A percentile compares a stretch with the other conserved stretches of the same genome.
phyloP scores from a whole-genome alignment of 2,888 invertebrate species.

The Pyrgus malvae region DNA sequence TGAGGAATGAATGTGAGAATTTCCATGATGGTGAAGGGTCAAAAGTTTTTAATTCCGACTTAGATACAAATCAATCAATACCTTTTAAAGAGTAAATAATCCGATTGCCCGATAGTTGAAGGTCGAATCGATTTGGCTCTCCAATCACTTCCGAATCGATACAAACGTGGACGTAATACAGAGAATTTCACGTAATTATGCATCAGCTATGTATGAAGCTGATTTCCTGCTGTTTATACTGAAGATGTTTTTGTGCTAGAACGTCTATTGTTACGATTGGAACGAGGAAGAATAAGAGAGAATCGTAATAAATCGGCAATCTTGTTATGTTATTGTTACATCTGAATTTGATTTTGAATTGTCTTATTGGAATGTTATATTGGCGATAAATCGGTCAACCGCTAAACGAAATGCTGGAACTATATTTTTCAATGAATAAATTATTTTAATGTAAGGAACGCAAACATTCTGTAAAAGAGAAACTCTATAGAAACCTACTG shows the following conservation, averaged over 20 bases:
- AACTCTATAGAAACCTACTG: no score
- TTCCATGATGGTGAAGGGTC: no score
- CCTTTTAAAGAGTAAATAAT: neutral
- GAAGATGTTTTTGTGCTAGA: slow-evolving; percentile 11
- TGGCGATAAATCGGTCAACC: no score
- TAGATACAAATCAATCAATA: no score
- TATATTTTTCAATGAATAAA: no score
- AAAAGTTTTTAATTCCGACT: no score
- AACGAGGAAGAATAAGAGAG: neutral
- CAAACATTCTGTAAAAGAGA: no score
- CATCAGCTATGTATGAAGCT: slow-evolving; percentile 6
- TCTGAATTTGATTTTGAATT: neutral
- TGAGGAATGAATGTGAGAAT: no score
- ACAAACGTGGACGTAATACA: neutral
- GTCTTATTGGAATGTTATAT: neutral
- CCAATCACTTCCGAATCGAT: slow-evolving; percentile 7
- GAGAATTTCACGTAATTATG: slow-evolving; percentile 18
- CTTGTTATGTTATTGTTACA: neutral
- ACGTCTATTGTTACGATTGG: slow-evolving; percentile 4
- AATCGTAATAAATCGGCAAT: neutral
- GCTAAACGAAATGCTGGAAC: no score
- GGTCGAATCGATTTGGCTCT: slow-evolving; percentile 15
- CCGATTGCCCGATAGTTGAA: neutral
- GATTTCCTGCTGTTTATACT: slow-evolving; percentile 17
- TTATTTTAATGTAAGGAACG: no score